Percentiles rank a stretch among this genome's conserved stretches.
Evolutionary conservation across 53 echinoderm and acorn worm genomes (phyloP).

Genomic region (Astropecten irregularis): DNA sequence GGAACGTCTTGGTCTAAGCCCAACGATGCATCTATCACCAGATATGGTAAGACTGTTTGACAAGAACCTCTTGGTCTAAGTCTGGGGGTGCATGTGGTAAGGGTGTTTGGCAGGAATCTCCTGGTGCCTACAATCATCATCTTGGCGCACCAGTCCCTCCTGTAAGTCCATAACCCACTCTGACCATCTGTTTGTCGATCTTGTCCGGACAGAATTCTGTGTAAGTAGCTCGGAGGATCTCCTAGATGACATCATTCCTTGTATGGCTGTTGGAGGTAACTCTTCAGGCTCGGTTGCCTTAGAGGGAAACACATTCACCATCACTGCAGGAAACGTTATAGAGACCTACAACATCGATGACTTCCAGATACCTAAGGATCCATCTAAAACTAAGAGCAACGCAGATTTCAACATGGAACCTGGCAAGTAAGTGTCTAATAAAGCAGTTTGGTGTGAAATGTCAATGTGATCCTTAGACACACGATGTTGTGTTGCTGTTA

Average conservation of each 20-base stretch:
- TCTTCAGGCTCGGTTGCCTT: constrained; percentile 50
- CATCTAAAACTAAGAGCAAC: background rate
- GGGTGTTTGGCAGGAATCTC: too few species aligned
- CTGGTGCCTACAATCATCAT: too few species aligned
- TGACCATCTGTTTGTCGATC: too few species aligned
- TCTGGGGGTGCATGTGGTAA: too few species aligned
- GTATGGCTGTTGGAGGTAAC: constrained; percentile 38
- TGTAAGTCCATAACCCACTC: too few species aligned
- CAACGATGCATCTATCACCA: constrained; percentile 13
- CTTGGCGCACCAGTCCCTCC: too few species aligned
- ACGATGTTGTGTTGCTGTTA: too few species aligned
- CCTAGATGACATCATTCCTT: constrained; percentile 59
- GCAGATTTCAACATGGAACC: constrained; percentile 63
- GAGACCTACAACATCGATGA: constrained; percentile 12
- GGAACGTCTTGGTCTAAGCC: constrained; percentile 40
- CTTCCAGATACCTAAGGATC: constrained; percentile 16
- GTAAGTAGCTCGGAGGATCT: constrained; percentile 54
- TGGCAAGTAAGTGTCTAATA: constrained; percentile 59
- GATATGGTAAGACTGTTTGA: constrained; percentile 14
- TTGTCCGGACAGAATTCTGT: constrained; percentile 57
- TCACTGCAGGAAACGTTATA: background rate
- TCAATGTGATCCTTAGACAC: too few species aligned
- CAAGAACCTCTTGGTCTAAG: too few species aligned
- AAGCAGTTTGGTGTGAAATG: too few species aligned
- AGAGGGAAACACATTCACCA: background rate